Base-by-base conservation (phyloP, 2,113 vertebrate genomes). In the Platichthys flesus region DNA sequence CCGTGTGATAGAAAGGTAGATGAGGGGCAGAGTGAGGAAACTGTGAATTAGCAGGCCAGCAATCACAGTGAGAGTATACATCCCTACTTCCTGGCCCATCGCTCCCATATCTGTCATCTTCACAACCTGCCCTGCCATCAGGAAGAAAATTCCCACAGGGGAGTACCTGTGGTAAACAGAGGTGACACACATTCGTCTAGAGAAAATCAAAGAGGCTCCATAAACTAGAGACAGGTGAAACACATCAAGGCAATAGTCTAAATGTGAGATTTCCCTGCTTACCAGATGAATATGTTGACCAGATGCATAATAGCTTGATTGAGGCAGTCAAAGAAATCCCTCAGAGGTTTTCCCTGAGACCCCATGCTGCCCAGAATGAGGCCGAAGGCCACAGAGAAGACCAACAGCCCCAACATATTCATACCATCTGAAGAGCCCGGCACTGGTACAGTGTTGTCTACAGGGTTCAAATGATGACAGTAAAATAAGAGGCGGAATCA, bases 221-320 rank as follows among this genome's bases (percentile, higher is more conserved):
- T 23, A 23, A 28, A 31, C 28, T 31, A 31, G 28, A 31, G 5
- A 31, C 28, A 31, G 28, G 28, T 31, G 26, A 28, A 28, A 28
- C 26, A 28, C 26, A 28, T 28, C 26, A 4, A 28, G 26, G 26
- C 26, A 28, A 28, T 3, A 28, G 28, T 7, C 12, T 47, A 47
- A 4, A 47, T 47, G 14, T 12, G 10, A 16, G 49, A 51, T 51
- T 51, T 13, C 7, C 49, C 3, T 18, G 58, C 61, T 62, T 37
- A 79, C 76, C 76, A 79, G 40, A 79, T 76, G 57, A 60, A 57
- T 2, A 63, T 26, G 28, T 5, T 63, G 83, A 98, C 95, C 84
- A 98, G 93, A 69, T 94, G 94, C 95, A 98, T 95, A 84, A 95
- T 96, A 88, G 95, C 96, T 85, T 96, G 94, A 79, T 97, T 97